phyloP scores from a whole-genome alignment of 2,888 invertebrate genomes.

The Lepidocyrtoides sp. region DNA sequence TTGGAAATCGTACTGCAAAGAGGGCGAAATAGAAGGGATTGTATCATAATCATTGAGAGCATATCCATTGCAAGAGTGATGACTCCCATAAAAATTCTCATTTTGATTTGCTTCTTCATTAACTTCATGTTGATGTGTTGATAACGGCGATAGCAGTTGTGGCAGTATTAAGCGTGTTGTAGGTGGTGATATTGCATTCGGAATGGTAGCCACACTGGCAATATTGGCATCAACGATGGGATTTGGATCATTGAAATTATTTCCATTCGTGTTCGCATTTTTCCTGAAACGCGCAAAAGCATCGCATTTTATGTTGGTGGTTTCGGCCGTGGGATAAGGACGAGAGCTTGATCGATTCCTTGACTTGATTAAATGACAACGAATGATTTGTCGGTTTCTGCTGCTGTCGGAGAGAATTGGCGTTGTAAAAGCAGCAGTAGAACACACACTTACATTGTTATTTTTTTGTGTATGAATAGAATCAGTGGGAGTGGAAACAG shows the following conservation, averaged over 20 bases:
- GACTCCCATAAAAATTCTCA: slow-evolving; percentile 52
- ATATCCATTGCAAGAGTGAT: slow-evolving; percentile 28
- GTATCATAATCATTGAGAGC: neutral
- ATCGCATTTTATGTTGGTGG: neutral
- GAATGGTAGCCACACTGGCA: neutral
- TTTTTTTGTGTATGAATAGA: neutral
- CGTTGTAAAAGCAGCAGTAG: neutral
- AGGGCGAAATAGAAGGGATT: neutral
- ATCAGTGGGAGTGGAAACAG: neutral
- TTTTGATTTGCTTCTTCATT: neutral
- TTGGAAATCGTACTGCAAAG: neutral
- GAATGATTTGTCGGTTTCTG: slow-evolving; percentile 65
- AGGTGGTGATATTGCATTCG: neutral
- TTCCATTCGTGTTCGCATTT: neutral
- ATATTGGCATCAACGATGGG: neutral
- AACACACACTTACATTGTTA: neutral
- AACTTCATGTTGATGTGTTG: slow-evolving; percentile 21
- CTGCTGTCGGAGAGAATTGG: neutral
- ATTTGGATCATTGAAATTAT: slow-evolving; percentile 41
- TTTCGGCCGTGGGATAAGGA: slow-evolving; percentile 57
- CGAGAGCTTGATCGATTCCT: slow-evolving; percentile 67
- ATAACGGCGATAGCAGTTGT: neutral
- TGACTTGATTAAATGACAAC: slow-evolving; percentile 61
- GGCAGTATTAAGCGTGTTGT: neutral
- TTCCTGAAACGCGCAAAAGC: neutral